These are phyloP conservation scores for Holothuria leucospilota DNA, from an alignment of 53 echinoderm and acorn worm genomes.

Conservation along the genomic window DNA sequence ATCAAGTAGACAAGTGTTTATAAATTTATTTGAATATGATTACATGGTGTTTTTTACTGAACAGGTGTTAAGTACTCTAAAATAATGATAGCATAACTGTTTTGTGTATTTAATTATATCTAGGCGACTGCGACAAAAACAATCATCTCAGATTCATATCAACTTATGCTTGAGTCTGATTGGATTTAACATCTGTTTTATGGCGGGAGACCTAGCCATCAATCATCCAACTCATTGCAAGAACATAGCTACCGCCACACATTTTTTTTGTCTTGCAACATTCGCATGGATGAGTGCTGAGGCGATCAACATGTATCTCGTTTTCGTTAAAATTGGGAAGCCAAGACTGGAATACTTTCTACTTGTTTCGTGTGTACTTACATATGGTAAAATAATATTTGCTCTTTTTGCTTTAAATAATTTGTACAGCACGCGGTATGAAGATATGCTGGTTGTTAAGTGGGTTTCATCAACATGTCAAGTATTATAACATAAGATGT, in stretches of 20 bases:
- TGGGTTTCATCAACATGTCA: no score
- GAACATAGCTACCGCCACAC: neutral
- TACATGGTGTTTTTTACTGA: no score
- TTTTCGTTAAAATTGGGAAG: neutral
- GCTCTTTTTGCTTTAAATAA: no score
- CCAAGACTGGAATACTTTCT: neutral
- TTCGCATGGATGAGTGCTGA: neutral
- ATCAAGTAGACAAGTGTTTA: no score
- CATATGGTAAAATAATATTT: neutral
- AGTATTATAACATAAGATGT: no score
- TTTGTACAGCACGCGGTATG: no score
- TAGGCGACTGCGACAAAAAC: neutral
- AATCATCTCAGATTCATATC: neutral
- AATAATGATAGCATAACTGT: no score
- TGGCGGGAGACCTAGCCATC: neutral
- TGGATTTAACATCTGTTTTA: neutral
- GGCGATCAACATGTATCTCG: constrained; percentile 9
- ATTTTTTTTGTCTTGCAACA: neutral
- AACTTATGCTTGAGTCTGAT: neutral
- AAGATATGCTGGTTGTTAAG: no score
- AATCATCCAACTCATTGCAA: neutral
- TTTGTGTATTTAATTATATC: neutral
- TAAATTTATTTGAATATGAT: no score
- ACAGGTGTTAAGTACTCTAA: no score
- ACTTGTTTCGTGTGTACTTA: neutral